A percentile compares a stretch with the other conserved stretches of the same genome.
phyloP scores from a whole-genome alignment of 2,113 vertebrate genomes.

The Girardinichthys multiradiatus region DNA sequence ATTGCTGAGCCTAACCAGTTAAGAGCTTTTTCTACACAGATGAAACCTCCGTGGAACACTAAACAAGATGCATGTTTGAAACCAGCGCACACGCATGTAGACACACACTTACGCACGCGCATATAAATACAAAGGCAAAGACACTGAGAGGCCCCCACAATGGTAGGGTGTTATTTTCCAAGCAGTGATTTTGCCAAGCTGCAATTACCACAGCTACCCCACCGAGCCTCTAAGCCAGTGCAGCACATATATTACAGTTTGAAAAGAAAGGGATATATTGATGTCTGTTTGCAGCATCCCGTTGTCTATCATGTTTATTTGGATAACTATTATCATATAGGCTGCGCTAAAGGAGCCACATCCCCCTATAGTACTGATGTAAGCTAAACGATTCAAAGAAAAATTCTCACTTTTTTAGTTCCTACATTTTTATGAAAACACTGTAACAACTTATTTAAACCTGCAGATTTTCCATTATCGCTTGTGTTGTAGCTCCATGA shows the following conservation, averaged over 20 bases:
- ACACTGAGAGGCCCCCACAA: background rate
- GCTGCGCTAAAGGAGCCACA: background rate
- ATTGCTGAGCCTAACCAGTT: slow-evolving; percentile 49
- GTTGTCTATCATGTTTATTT: background rate
- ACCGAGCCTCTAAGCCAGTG: background rate
- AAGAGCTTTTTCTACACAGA: slow-evolving; percentile 42
- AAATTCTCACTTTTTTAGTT: background rate
- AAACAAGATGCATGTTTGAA: slow-evolving; percentile 27
- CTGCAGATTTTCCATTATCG: background rate
- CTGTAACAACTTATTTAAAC: background rate
- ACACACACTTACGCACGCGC: background rate
- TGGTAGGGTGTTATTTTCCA: background rate
- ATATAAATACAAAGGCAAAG: background rate
- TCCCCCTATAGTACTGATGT: background rate
- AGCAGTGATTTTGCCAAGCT: background rate
- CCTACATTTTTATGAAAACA: background rate
- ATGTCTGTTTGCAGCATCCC: background rate
- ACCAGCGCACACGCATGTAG: background rate
- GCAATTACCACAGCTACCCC: slow-evolving; percentile 4
- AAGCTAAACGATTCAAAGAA: background rate
- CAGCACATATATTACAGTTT: background rate
- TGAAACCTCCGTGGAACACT: slow-evolving; percentile 42
- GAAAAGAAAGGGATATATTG: background rate
- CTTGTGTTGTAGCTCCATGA: too few relatives aligned
- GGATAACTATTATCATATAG: background rate